Evolutionary conservation across 92 coral and sea anemone genomes (phyloP).

Genomic region (Epizoanthus fatuus): DNA sequence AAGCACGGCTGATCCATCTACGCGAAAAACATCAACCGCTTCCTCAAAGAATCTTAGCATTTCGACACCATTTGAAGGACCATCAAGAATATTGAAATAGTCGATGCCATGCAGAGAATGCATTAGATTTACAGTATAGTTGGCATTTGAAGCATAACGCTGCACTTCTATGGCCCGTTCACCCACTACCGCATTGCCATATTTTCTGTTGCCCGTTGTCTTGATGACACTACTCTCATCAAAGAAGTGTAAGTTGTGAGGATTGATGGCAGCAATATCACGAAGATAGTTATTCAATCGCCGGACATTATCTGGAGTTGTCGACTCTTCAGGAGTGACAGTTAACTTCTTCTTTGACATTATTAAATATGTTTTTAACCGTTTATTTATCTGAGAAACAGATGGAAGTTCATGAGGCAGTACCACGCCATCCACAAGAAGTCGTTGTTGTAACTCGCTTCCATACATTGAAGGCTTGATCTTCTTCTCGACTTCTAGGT

Average conservation of each 20-base stretch:
- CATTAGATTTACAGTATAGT: constrained; percentile 69
- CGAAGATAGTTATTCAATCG: neutral
- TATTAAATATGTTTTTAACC: too few relatives aligned
- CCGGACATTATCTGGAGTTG: neutral
- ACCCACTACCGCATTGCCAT: constrained; percentile 69
- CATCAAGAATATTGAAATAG: constrained; percentile 56
- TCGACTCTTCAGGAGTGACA: neutral
- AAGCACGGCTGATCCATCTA: constrained; percentile 59
- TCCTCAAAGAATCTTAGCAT: constrained; percentile 61
- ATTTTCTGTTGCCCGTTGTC: constrained; percentile 69
- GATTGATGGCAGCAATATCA: neutral
- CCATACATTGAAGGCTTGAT: constrained; percentile 1
- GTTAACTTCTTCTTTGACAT: too few relatives aligned
- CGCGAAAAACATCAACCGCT: constrained; percentile 46
- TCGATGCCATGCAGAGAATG: constrained; percentile 61
- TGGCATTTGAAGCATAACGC: constrained; percentile 79
- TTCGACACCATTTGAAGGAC: constrained; percentile 71
- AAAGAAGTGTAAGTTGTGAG: constrained; percentile 27
- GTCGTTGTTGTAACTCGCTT: neutral
- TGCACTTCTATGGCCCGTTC: constrained; percentile 74
- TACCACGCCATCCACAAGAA: too few relatives aligned
- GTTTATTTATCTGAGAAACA: too few relatives aligned
- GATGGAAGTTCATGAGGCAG: too few relatives aligned
- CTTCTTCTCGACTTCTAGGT: neutral
- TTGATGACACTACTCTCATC: constrained; percentile 62